Base-by-base conservation (phyloP, 2,888 invertebrate genomes). In the Merodon equestris region DNA sequence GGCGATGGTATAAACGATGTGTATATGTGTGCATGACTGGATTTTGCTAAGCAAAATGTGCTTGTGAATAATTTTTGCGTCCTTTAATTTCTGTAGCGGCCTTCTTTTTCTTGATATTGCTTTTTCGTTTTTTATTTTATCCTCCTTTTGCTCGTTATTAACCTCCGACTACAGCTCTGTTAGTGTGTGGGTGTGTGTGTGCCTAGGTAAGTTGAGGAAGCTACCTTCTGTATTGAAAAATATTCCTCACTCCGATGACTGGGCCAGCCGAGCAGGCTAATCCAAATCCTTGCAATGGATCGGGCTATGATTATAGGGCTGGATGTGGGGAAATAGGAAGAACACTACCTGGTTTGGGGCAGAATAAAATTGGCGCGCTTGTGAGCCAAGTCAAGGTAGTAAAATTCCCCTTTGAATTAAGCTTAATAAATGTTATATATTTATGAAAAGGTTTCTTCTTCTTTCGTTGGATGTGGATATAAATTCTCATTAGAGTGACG, bases 351-450 rank as follows among this genome's bases (percentile, higher is more conserved):
- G 3, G 7, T 27, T 27, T 27, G 27, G 27, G 27, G 27, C 27
- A 27, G 7, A 27, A 27, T 27, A 7, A 27, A 27, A 27, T 27
- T 27, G 27, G 27, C 27, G 27, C 27, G 2, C 7, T 27, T 27
- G 27, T 27, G 27, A 7, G 27, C 27, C 27, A 12, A 56, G 9
- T 47, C 40, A 60, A 64, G 66, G 57, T 63, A 53, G 57, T 57
- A 47, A 63, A 63, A 63, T 68, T 57, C 67, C 77, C 77, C 66
- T 58, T 74, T 63, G 79, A 79, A 68, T 68, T 79, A 50, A 68
- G 74, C 79, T 68, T 64, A 73, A 73, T 79, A 79, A 79, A 79
- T 79, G 67, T 68, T 79, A 74, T 74, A 53, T 79, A 58, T 74
- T 79, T 74, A 74, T 79, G 79, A 74, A 74, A 68, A 79, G 79